Evolutionary conservation across 1,140 invertebrate genomes (phyloP).

Genomic region (Cotesia chilonis): DNA sequence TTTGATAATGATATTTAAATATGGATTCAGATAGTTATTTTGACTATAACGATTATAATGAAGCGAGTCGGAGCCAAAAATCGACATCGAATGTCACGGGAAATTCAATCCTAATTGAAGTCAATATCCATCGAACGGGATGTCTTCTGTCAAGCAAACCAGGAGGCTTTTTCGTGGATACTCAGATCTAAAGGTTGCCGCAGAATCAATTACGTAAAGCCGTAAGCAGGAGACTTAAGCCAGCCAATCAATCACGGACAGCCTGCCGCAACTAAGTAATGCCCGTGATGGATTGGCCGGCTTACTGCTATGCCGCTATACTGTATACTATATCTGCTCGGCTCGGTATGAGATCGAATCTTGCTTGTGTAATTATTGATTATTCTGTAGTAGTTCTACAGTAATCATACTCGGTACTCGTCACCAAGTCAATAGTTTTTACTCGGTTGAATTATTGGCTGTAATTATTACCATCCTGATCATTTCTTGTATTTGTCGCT

Average conservation of each 20-base stretch:
- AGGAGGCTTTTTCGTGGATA: conserved; percentile 1
- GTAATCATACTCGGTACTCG: no score
- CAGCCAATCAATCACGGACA: conserved; percentile 41
- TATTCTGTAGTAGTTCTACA: conserved; percentile 26
- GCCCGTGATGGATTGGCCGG: conserved; percentile 41
- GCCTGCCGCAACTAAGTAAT: conserved; percentile 41
- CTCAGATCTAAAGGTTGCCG: conserved; percentile 32
- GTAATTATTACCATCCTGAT: not conserved
- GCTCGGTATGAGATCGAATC: no score
- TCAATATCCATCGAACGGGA: conserved; percentile 1
- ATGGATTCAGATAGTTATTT: no score
- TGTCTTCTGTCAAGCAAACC: not conserved
- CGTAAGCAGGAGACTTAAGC: conserved; percentile 41
- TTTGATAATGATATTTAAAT: no score
- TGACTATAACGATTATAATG: no score
- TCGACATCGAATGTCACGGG: conserved; percentile 23
- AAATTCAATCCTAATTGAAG: conserved; percentile 34
- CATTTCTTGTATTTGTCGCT: not conserved
- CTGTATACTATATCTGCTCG: conserved; percentile 25
- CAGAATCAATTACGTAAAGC: conserved; percentile 41
- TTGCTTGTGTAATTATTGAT: conserved; percentile 42
- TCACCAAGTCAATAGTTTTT: no score
- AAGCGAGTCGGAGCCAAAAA: not conserved
- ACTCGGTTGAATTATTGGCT: no score
- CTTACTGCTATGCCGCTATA: conserved; percentile 30